Evolutionary conservation across 2,113 vertebrate genomes (phyloP), one percentile per base, ranked within the genome.

Genomic region (Herpetotheres cachinnans): DNA sequence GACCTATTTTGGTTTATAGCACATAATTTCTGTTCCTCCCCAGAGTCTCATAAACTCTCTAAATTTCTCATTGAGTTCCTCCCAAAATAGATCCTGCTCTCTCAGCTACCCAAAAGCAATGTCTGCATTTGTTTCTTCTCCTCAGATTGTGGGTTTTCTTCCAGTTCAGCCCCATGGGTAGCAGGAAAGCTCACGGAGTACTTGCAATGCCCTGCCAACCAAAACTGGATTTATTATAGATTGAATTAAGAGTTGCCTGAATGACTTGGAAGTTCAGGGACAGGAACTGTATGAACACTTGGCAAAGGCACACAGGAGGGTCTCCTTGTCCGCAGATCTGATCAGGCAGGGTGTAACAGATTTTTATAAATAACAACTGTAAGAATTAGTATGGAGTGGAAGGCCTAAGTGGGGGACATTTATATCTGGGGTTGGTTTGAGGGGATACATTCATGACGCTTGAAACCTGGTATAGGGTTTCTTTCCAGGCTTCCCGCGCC

Each of bases 11-110:
- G 83, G 73, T 85, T 95, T 94, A 79, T n/a, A 92, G 34, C 72
- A 76, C 36, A 58, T 84, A 91, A 72, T 65, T 87, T 86, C 54
- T 95, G 66, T 82, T 91, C 17, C 49, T 96, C 95, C 66, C 92
- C 25, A 46, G 93, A 65, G 92, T 36, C 66, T 90, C 85, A 67
- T 94, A 94, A 96, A 88, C 36, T 42, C 36, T 42, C 42, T 14
- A 22, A 82, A 90, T 93, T 96, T 96, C 94, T 95, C 86, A 91
- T 84, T 95, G 86, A 95, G 42, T 89, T 93, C 67, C 34, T 95
- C 94, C 62, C 86, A 85, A 84, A 95, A 97, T 94, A 95, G 89
- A 72, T 55, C 73, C 49, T 86, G 34, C 38, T 86, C 56, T 88
- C 82, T 91, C 58, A 67, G 49, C 86, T 91, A 71, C 69, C 34